Evolutionary conservation across 2,797 vertebrate genomes (phyloP), one percentile per base, ranked within the genome.

Genomic region (Peromyscus attwateri): DNA sequence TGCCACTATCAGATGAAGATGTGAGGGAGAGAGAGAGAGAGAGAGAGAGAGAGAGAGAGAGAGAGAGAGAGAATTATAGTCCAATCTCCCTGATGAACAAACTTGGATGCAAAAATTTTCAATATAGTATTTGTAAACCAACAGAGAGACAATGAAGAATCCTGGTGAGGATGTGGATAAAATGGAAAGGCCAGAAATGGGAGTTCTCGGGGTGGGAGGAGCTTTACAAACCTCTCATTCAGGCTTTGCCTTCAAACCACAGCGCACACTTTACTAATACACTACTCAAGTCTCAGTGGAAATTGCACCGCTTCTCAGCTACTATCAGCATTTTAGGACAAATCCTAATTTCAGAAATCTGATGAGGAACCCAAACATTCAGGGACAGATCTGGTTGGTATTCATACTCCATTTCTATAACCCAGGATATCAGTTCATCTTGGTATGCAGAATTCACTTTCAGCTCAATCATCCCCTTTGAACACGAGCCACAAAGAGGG

Each of bases 401-500:
- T 71, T 91, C 64, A 21, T 82, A 76, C 52, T 94, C 83, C 76
- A 80, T 71, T 87, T 95, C 60, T 46, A 80, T 40, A 89, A 57
- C 37, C 81, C 37, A 90, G 21, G 40, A 87, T 91, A 82, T 31
- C 6, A 81, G 84, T 68, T 95, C 70, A 75, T 95, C 64, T 29
- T 55, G 43, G 49, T 66, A 68, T 11, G 19, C 1, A 95, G 70
- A 88, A 91, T 71, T 88, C 29, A 93, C 83, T 96, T 71, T 84
- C 37, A 70, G 82, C 90, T 91, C 82, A 96, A 71, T 92, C 62
- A 91, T 66, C 43, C 75, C 79, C 60, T 97, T 89, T 93, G 70
- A 97, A 89, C 55, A n/a, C 0, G n/a, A 90, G 55, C 23, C 73
- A 57, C 21, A 83, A 92, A 89, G 17, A 83, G 31, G 73, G 66